Evolutionary conservation across 2,888 invertebrate genomes (phyloP), one percentile per base, ranked within the genome.

Genomic region (Desoria tigrina): DNA sequence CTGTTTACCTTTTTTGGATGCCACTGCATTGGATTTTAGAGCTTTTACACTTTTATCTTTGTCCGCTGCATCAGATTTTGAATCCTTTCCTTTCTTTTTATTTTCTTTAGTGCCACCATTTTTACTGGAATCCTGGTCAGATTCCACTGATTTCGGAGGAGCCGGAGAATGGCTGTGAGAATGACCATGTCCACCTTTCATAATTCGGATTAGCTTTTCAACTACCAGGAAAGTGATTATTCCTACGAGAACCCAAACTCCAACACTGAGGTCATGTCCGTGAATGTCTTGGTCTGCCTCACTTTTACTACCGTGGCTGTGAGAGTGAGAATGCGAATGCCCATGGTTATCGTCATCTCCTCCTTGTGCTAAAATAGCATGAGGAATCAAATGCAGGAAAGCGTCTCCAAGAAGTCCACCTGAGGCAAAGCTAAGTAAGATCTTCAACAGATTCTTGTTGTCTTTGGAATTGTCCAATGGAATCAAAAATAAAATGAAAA

Each of bases 321-420:
- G 86, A 14, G 81, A 73, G 68, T 81, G 80, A 24, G 76, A 79
- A 74, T 85, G 85, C 24, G 81, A 81, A 67, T 78, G 79, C 24
- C 65, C 61, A 73, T 83, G 82, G 14, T 77, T 72, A 56, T 84
- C 83, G 7, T 61, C 65, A 21, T 63, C 63, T n/a, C 71, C 75
- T 7, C 68, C 74, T 59, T 76, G 71, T 0, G 87, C 86, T 73
- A 84, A 84, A 28, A 89, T 85, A 54, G 99, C 96, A 81, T 99
- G 99, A 1, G 99, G 99, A 78, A 99, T 99, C 71, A 99, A 83
- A 82, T 99, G 99, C 6, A 99, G 84, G 81, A 99, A 99, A 0
- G 99, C 98, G 83, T 99, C 99, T 7, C 99, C 99, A 0, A 99
- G 84, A 16, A 99, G 84, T 53, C 99, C 94, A 50, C 96, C 94